A percentile compares a stretch with the other conserved stretches of the same genome.
phyloP scores from a whole-genome alignment of 2,797 vertebrate genomes.

The Lutjanus argentimaculatus region DNA sequence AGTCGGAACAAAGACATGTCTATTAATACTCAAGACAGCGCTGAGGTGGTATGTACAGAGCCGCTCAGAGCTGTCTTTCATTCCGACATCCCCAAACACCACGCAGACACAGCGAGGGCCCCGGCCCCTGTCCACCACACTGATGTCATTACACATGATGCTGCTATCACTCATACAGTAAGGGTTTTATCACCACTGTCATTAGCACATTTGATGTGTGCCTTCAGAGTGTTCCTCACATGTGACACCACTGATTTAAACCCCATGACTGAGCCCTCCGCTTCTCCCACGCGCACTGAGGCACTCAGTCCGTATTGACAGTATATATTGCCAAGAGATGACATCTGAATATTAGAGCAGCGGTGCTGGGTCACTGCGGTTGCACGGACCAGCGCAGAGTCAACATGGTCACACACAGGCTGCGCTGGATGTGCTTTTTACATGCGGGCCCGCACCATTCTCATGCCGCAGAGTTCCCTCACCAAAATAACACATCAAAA shows the following conservation, averaged over 20 bases:
- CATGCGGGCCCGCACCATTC: conserved; percentile 54
- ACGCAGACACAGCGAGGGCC: conserved; percentile 35
- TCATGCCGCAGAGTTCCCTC: conserved; percentile 74
- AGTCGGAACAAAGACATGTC: conserved; percentile 81
- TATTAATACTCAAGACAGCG: conserved; percentile 77
- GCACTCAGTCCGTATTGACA: conserved; percentile 20
- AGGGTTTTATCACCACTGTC: conserved; percentile 60
- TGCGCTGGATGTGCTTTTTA: conserved; percentile 48
- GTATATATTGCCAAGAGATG: conserved; percentile 48
- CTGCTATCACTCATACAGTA: conserved; percentile 54
- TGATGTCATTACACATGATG: conserved; percentile 64
- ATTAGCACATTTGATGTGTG: conserved; percentile 63
- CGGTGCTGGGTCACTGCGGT: conserved; percentile 49
- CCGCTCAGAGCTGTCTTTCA: conserved; percentile 64
- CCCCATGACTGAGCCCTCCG: conserved; percentile 24
- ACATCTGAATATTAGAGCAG: conserved; percentile 64
- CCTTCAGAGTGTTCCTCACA: conserved; percentile 53
- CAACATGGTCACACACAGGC: conserved; percentile 54
- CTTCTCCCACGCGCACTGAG: conserved; percentile 37
- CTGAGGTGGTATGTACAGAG: conserved; percentile 68
- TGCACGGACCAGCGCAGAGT: conserved; percentile 46
- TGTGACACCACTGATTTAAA: conserved; percentile 55
- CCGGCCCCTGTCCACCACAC: conserved; percentile 32
- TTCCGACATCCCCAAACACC: conserved; percentile 63
- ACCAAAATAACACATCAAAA: conserved; percentile 83